Evolutionary conservation across 2,113 vertebrate genomes (phyloP).

Genomic region (Dipodomys merriami): DNA sequence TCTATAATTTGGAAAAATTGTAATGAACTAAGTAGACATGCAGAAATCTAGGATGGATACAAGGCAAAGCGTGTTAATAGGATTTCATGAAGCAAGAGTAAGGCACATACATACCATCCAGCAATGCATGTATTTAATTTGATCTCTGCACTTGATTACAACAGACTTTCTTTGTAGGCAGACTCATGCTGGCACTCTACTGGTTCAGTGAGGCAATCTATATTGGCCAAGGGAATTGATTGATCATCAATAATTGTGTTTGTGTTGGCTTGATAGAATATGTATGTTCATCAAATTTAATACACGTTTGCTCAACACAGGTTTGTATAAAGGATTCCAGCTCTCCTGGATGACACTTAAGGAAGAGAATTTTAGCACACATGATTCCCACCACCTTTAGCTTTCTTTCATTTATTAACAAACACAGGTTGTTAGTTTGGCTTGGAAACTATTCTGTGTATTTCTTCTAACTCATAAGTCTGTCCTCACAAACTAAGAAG

Average conservation of each 20-base stretch:
- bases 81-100: slow-evolving; percentile 19
- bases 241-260: neutral
- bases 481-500: neutral
- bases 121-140: slow-evolving; percentile 40
- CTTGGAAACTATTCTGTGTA: neutral
- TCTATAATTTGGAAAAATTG: neutral
- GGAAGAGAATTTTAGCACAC: neutral
- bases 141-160: slow-evolving; percentile 39
- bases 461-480: neutral
- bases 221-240: neutral
- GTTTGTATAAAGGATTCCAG: neutral
- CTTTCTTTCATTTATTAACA: neutral
- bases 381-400: neutral
- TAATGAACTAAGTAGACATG: neutral
- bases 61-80: neutral
- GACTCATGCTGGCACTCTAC: neutral
- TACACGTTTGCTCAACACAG: neutral
- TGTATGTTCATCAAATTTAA: neutral
- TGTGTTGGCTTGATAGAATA: neutral
- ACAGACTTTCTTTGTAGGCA: neutral
- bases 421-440: neutral
- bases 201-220: slow-evolving; percentile 2
- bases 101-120: neutral
- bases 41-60: neutral
- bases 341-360: no score